Conservation (phyloP, 2,888 invertebrate species). For the Mystacides longicornis region DNA sequence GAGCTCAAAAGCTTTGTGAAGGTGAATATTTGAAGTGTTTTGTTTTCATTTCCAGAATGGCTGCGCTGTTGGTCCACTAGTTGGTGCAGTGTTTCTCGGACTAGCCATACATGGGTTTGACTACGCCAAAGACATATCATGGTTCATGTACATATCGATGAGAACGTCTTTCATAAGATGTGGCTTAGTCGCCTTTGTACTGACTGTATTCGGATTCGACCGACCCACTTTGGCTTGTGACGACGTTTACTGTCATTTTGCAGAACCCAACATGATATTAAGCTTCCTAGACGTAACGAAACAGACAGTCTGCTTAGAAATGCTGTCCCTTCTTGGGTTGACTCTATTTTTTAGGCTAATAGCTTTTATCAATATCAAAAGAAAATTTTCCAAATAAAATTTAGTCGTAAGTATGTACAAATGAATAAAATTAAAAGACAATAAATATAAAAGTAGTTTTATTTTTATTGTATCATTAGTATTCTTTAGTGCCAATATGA, state of each 20-base stretch:
- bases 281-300: conserved; percentile 53
- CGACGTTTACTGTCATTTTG: conserved; percentile 58
- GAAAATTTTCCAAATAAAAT: conserved; percentile 39
- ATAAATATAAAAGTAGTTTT: too few species aligned
- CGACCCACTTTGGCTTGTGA: conserved; percentile 50
- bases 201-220: conserved; percentile 57
- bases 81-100: conserved; percentile 59
- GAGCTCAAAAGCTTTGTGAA: too few species aligned
- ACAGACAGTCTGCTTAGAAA: conserved; percentile 51
- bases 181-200: conserved; percentile 55
- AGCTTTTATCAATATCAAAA: conserved; percentile 51
- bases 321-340: conserved; percentile 44
- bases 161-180: conserved; percentile 59
- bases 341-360: conserved; percentile 51
- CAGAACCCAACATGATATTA: conserved; percentile 55
- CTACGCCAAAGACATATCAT: conserved; percentile 56
- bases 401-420: too few species aligned
- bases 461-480: too few species aligned
- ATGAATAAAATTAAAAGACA: too few species aligned
- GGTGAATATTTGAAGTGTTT: neutral
- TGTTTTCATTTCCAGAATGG: conserved; percentile 52
- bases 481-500: too few species aligned
- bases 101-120: conserved; percentile 64
- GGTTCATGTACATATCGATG: conserved; percentile 54
- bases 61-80: conserved; percentile 57